phyloP scores from a whole-genome alignment of 2,113 vertebrate species.

The Ctenomys sociabilis region DNA sequence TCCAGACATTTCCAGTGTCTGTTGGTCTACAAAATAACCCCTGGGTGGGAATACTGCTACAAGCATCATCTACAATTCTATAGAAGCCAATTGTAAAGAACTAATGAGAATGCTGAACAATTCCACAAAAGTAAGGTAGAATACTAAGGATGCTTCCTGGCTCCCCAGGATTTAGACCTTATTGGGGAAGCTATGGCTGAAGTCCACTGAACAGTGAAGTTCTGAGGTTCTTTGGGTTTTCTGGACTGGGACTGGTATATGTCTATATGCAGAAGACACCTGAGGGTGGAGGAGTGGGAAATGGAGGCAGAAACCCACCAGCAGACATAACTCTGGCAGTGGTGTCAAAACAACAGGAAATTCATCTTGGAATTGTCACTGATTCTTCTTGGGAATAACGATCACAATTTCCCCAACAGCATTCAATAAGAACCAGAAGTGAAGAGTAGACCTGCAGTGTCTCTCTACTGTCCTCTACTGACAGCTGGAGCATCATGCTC shows the following conservation, averaged over 20 bases:
- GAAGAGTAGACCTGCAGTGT: neutral
- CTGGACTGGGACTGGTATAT: neutral
- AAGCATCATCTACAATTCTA: neutral
- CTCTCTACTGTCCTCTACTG: conserved; percentile 11
- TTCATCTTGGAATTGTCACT: neutral
- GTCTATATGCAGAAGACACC: neutral
- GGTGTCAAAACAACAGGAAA: neutral
- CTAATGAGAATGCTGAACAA: neutral
- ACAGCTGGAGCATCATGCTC: too few relatives aligned
- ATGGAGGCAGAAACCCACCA: too few relatives aligned
- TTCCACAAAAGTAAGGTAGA: neutral
- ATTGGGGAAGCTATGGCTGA: neutral
- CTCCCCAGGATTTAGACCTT: neutral
- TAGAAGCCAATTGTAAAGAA: neutral
- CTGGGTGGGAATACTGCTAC: neutral
- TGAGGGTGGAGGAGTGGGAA: neutral
- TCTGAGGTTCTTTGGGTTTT: neutral
- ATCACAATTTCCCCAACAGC: fast-evolving
- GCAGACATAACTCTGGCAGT: neutral
- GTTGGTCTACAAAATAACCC: neutral
- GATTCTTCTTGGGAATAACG: neutral
- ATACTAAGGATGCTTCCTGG: neutral
- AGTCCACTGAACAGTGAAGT: neutral
- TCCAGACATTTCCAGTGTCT: neutral
- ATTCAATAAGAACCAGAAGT: neutral